Conservation (phyloP, 1,140 invertebrate genomes). For the Drosophila mayri region DNA sequence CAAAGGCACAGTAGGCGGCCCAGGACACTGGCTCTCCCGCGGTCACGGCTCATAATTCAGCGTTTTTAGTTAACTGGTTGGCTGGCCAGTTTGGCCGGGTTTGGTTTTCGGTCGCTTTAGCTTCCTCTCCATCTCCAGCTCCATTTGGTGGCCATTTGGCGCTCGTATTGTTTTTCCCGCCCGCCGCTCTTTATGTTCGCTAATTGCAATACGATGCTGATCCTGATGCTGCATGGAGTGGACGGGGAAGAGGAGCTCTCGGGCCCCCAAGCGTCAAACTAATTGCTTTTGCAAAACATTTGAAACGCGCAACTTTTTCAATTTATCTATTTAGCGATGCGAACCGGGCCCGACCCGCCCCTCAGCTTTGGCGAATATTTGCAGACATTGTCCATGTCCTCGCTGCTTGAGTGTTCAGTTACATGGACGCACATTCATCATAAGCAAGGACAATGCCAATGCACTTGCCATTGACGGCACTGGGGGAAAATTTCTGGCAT, state of each 20-base stretch:
- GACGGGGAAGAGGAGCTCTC: constrained; percentile 7
- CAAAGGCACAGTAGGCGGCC: constrained; percentile 16
- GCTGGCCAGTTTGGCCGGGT: constrained; percentile 27
- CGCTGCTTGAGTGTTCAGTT: constrained; percentile 25
- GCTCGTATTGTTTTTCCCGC: constrained; percentile 64
- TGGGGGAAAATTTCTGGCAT: background rate
- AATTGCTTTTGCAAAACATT: constrained; percentile 78
- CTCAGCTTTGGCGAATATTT: constrained; percentile 31
- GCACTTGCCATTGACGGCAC: constrained; percentile 45
- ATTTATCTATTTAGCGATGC: constrained; percentile 69
- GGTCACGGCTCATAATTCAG: constrained; percentile 68
- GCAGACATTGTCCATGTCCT: constrained; percentile 38
- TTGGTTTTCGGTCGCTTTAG: constrained; percentile 28
- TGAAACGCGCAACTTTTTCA: constrained; percentile 66
- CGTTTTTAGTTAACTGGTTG: constrained; percentile 63
- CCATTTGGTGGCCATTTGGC: constrained; percentile 50
- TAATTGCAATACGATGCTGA: constrained; percentile 83
- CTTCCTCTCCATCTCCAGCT: background rate
- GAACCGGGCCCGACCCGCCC: constrained; percentile 15
- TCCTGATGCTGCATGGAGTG: constrained; percentile 56
- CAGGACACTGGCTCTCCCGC: constrained; percentile 20
- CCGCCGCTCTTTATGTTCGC: constrained; percentile 63
- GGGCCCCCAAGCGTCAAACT: constrained; percentile 60
- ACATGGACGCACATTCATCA: constrained; percentile 45
- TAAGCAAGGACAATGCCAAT: constrained; percentile 46